These are phyloP conservation scores for Clarias macrocephalus DNA, from an alignment of 2,113 vertebrate species.

Conservation along the genomic window DNA sequence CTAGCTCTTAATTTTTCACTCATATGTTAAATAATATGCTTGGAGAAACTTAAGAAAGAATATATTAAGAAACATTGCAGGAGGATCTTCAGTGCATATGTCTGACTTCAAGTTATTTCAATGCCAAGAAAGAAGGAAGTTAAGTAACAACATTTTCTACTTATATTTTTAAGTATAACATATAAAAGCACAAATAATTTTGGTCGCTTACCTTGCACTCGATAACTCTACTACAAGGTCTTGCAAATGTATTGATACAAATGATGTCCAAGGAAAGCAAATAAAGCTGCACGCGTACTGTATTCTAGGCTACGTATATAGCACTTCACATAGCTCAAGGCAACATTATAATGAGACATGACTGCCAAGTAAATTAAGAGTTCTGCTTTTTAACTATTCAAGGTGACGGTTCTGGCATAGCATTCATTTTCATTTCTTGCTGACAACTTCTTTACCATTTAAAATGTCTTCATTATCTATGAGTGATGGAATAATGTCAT, in stretches of 20 bases:
- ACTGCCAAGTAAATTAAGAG: constrained; percentile 21
- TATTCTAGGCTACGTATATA: neutral
- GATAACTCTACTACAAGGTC: neutral
- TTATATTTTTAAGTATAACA: no score
- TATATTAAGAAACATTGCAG: neutral
- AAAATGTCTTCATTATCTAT: constrained; percentile 47
- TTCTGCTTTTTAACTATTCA: neutral
- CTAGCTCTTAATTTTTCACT: neutral
- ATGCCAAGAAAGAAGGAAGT: neutral
- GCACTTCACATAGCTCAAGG: neutral
- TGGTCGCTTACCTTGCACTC: neutral
- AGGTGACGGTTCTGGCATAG: constrained; percentile 18
- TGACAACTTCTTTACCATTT: constrained; percentile 16
- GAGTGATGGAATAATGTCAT: constrained; percentile 40
- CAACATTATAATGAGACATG: constrained; percentile 29
- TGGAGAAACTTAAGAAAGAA: neutral
- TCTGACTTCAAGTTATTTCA: neutral
- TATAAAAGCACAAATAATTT: neutral
- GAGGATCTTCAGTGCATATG: neutral
- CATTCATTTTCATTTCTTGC: constrained; percentile 17
- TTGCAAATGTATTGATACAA: constrained; percentile 12
- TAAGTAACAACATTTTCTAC: neutral
- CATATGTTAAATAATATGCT: neutral
- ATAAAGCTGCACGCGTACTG: neutral
- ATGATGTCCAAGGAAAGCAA: constrained; percentile 14